phyloP scores from a whole-genome alignment of 2,888 invertebrate genomes.

The Nomada ruficornis region DNA sequence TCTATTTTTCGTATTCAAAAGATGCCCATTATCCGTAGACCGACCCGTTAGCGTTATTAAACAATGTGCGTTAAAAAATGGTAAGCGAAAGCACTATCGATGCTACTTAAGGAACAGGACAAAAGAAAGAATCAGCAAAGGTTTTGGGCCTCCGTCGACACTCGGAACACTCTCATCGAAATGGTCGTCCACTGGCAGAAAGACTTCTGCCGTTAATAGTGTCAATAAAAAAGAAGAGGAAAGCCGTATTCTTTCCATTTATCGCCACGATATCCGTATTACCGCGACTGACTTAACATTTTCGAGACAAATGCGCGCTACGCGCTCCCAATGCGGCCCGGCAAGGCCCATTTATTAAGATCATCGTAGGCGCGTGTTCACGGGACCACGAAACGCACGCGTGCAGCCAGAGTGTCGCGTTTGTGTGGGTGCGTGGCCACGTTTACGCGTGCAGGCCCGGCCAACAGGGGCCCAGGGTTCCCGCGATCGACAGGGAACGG shows the following conservation, averaged over 20 bases:
- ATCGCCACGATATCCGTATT: background rate
- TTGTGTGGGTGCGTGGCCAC: slow-evolving; percentile 35
- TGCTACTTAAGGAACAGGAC: background rate
- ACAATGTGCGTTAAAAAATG: background rate
- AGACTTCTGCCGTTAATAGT: background rate
- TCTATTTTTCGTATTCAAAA: slow-evolving; percentile 41
- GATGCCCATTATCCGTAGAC: slow-evolving; percentile 19
- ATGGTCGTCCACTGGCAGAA: background rate
- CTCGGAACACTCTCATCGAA: background rate
- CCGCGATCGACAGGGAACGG: slow-evolving; percentile 51
- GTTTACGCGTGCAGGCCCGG: slow-evolving; percentile 40
- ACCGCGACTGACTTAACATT: background rate
- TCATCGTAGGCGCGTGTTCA: slow-evolving; percentile 35
- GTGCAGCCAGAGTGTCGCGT: slow-evolving; percentile 28
- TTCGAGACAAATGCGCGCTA: slow-evolving; percentile 39
- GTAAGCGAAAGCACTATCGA: background rate
- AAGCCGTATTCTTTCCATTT: slow-evolving; percentile 10
- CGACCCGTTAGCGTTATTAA: slow-evolving; percentile 26
- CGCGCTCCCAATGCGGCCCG: slow-evolving; percentile 10
- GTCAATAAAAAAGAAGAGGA: background rate
- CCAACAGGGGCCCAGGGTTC: slow-evolving; percentile 28
- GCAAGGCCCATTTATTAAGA: slow-evolving; percentile 36
- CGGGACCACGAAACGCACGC: slow-evolving; percentile 8
- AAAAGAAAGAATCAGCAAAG: background rate
- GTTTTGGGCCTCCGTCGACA: background rate